Base-by-base conservation (phyloP, 2,113 vertebrate genomes). In the Megalops atlanticus region DNA sequence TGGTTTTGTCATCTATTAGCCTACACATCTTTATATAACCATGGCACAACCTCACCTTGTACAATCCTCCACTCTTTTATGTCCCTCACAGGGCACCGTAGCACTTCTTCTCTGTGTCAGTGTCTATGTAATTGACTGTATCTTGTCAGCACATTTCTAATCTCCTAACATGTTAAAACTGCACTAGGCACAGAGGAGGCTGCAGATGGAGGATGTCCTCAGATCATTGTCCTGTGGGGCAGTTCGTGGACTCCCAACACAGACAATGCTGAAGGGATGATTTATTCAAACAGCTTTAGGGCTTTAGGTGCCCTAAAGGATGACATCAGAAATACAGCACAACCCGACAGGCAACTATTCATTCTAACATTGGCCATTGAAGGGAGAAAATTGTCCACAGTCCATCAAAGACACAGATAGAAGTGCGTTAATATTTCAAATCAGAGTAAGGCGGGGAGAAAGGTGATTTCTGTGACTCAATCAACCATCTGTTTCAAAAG, bases 401-500 rank as follows among this genome's bases (percentile, higher is more conserved):
- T 35, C 33, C 11, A 54, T 77, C 75, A 76, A 75, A 76, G 45
- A 54, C 45, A 77, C 47, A 36, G 54, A 36, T 2, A 31, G 4
- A 54, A 77, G 31, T 0, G 38, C 75, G 31, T 15, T 18, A 24
- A 52, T 33, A 76, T 16, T 58, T n/a, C 74, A 76, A 40, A 35
- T 6, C 45, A 36, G 75, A 36, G 5, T 7, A 35, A 36, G 47
- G 33, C 45, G 35, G 31, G 18, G 27, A 54, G 33, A 27, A 16
- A 35, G 75, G 21, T 14, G 21, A 21, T 47, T 49, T 31, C 27
- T 76, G 3, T 52, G 12, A 47, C 47, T 77, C 75, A 16, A 35
- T 54, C 75, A 54, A 47, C 47, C 75, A 52, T 77, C 75, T 76
- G 74, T 47, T 76, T 47, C 38, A 1, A 74, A 41, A 39, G 24